These are phyloP conservation scores for Mareca strepera DNA, from an alignment of 2,797 vertebrate genomes.

Conservation along the genomic window DNA sequence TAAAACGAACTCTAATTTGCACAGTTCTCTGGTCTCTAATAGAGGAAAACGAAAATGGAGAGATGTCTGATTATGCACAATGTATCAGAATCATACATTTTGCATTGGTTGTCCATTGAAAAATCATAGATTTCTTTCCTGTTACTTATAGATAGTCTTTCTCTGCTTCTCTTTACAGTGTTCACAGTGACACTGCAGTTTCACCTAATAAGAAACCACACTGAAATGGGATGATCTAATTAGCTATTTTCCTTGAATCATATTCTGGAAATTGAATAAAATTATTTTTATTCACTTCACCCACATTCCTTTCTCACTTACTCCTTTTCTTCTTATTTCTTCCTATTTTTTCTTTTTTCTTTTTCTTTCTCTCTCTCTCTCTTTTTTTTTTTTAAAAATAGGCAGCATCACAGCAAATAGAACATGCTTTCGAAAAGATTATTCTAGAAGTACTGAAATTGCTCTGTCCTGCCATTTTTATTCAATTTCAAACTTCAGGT, in stretches of 20 bases:
- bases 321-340: neutral
- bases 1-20: neutral
- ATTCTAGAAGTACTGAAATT: conserved; percentile 43
- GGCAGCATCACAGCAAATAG: neutral
- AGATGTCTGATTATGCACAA: neutral
- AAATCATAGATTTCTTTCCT: neutral
- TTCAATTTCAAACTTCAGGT: conserved; percentile 46
- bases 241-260: conserved; percentile 18
- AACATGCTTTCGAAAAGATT: conserved; percentile 42
- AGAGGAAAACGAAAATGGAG: neutral
- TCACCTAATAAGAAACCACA: neutral
- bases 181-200: neutral
- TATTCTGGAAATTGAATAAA: conserved; percentile 16
- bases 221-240: neutral
- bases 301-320: neutral
- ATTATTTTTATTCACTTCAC: conserved; percentile 26
- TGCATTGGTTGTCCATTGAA: neutral
- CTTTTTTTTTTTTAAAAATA: neutral
- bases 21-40: neutral
- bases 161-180: neutral
- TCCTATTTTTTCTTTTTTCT: neutral
- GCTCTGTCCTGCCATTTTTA: conserved; percentile 50
- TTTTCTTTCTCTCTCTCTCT: neutral
- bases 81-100: neutral
- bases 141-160: neutral